Conservation (phyloP, 1,140 invertebrate species). For the Triops cancriformis region DNA sequence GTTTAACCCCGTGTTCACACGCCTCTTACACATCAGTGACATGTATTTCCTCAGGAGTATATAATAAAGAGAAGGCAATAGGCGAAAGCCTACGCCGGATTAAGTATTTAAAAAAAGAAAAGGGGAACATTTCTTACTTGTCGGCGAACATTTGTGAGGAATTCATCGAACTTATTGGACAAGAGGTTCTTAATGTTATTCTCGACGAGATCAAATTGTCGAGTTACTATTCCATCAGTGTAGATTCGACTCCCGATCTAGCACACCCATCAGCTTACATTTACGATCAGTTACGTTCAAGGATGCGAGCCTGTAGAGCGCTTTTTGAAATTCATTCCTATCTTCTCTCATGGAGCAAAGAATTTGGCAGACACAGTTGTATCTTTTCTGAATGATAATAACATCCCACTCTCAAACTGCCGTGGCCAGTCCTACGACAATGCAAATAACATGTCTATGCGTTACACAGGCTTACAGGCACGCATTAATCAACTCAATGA, state of each 20-base stretch:
- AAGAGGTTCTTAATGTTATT: constrained; percentile 33
- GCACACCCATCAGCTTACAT: too few relatives aligned
- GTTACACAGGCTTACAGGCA: constrained; percentile 31
- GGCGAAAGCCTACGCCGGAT: too few relatives aligned
- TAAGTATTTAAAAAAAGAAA: too few relatives aligned
- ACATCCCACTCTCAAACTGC: constrained; percentile 29
- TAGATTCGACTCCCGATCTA: too few relatives aligned
- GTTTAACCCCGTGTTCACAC: too few relatives aligned
- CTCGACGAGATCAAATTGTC: constrained; percentile 35
- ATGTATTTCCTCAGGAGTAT: too few relatives aligned
- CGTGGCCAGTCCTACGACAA: constrained; percentile 33
- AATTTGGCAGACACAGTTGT: constrained; percentile 16
- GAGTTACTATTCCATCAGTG: constrained; percentile 40
- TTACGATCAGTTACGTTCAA: too few relatives aligned
- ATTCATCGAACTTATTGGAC: constrained; percentile 36
- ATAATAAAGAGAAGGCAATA: too few relatives aligned
- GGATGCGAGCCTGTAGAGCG: too few relatives aligned
- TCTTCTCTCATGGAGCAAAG: constrained; percentile 17
- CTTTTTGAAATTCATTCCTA: constrained; percentile 20
- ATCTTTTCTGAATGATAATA: constrained; percentile 22
- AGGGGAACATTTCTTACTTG: constrained; percentile 31
- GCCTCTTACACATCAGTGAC: too few relatives aligned
- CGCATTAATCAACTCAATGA: too few relatives aligned
- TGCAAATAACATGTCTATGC: constrained; percentile 32
- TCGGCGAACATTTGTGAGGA: too few relatives aligned